A percentile compares a stretch with the other conserved stretches of the same genome.
Evolutionary conservation across 2,888 invertebrate genomes (phyloP).

Genomic region (Andrena bicolor): DNA sequence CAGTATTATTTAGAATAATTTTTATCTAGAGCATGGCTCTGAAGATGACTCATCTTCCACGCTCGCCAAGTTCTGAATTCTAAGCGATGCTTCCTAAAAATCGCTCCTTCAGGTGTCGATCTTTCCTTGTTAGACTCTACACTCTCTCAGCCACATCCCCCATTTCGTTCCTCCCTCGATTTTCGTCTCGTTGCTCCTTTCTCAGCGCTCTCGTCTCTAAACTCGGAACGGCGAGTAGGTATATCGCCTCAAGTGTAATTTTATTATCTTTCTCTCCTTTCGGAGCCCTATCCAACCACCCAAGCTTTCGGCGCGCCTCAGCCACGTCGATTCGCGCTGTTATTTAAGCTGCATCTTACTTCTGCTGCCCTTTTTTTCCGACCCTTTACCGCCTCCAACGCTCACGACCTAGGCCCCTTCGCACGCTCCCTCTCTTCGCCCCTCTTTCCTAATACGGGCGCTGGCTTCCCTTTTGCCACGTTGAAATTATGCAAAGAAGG

Average conservation of each 20-base stretch:
- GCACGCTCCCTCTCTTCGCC: constrained; percentile 25
- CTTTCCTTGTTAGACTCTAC: not conserved
- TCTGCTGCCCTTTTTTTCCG: constrained; percentile 57
- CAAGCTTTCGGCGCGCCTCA: constrained; percentile 28
- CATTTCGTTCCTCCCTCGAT: not conserved
- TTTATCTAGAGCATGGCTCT: not conserved
- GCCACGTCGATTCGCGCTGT: constrained; percentile 63
- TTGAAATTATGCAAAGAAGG: constrained; percentile 80
- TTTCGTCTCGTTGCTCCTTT: not conserved
- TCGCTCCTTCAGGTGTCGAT: not conserved
- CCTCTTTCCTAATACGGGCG: constrained; percentile 46
- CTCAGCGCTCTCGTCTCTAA: constrained; percentile 21
- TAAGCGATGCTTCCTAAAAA: not conserved
- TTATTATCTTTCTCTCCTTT: constrained; percentile 74
- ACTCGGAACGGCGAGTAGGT: constrained; percentile 34
- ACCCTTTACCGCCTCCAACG: constrained; percentile 20
- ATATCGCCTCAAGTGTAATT: constrained; percentile 74
- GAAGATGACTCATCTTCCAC: too few species aligned
- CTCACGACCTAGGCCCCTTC: not conserved
- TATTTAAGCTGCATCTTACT: constrained; percentile 76
- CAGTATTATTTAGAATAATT: not conserved
- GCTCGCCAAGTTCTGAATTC: too few species aligned
- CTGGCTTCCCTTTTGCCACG: constrained; percentile 59
- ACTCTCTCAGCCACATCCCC: not conserved
- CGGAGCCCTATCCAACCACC: constrained; percentile 26